Conservation (phyloP, 2,797 vertebrate species). For the Eurystomus glaucurus region DNA sequence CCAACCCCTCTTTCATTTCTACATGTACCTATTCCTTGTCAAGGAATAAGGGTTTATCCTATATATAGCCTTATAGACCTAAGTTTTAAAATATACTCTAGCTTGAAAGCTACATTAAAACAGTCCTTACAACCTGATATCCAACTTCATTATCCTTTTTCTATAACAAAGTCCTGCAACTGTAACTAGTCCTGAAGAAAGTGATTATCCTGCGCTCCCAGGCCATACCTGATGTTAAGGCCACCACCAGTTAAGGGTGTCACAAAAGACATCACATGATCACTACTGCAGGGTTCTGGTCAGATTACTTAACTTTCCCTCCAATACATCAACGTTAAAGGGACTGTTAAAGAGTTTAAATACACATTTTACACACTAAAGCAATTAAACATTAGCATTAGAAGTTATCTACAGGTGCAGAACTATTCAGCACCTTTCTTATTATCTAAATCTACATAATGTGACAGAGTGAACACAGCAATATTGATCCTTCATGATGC, state of each 20-base stretch:
- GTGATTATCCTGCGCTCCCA: background rate
- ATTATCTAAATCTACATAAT: background rate
- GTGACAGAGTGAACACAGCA: background rate
- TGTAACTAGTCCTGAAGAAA: background rate
- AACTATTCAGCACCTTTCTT: background rate
- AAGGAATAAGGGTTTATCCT: background rate
- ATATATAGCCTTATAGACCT: fast-evolving
- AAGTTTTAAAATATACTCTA: background rate
- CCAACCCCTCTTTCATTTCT: background rate
- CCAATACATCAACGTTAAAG: background rate
- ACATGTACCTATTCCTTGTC: background rate
- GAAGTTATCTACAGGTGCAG: background rate
- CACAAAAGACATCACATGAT: fast-evolving
- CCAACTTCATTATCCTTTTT: background rate
- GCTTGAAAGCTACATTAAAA: background rate
- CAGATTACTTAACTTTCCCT: background rate
- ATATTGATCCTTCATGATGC: background rate
- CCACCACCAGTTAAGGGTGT: background rate
- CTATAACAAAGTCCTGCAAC: background rate
- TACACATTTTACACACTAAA: background rate
- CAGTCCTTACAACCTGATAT: background rate
- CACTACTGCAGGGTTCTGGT: background rate
- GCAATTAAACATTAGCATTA: background rate
- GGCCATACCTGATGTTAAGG: background rate
- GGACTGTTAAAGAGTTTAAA: background rate